A percentile compares a stretch with the other conserved stretches of the same genome.
Evolutionary conservation across 2,797 vertebrate species (phyloP).

Genomic region (Rhinella marina): DNA sequence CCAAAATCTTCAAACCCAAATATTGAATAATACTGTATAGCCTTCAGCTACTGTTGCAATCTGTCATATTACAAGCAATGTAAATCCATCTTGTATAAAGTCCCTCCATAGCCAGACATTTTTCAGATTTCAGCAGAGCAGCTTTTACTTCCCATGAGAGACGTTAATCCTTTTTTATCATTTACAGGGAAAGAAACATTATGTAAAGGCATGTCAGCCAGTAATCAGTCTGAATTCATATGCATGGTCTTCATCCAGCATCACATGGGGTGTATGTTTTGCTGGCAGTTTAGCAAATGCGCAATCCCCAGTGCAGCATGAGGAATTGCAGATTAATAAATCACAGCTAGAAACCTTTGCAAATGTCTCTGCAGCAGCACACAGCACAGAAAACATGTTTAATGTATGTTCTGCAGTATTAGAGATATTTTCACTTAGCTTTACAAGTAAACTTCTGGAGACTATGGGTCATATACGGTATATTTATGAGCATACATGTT

Average conservation of each 20-base stretch:
- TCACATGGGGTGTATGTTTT: slow-evolving; percentile 5
- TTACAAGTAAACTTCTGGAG: background rate
- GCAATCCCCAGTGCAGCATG: slow-evolving; percentile 5
- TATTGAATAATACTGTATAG: background rate
- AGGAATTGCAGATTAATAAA: slow-evolving; percentile 38
- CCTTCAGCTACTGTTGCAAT: background rate
- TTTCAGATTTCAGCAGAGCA: slow-evolving; percentile 23
- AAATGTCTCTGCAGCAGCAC: slow-evolving; percentile 1
- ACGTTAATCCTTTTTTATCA: slow-evolving; percentile 47
- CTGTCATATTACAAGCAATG: background rate
- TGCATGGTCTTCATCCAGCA: slow-evolving; percentile 19
- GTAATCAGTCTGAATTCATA: slow-evolving; percentile 2
- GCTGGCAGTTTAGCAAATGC: slow-evolving; percentile 20
- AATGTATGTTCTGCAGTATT: background rate
- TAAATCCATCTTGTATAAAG: background rate
- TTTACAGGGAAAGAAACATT: slow-evolving; percentile 14
- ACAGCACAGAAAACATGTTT: slow-evolving; percentile 1
- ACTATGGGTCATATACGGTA: no score
- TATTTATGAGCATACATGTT: background rate
- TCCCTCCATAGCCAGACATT: background rate
- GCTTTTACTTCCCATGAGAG: slow-evolving; percentile 16
- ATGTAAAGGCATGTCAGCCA: slow-evolving; percentile 27
- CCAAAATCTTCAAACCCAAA: background rate
- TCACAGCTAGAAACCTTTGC: slow-evolving; percentile 15
- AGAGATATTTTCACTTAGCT: background rate